Conservation (phyloP, 2,113 vertebrate genomes). For the Clarias gariepinus region DNA sequence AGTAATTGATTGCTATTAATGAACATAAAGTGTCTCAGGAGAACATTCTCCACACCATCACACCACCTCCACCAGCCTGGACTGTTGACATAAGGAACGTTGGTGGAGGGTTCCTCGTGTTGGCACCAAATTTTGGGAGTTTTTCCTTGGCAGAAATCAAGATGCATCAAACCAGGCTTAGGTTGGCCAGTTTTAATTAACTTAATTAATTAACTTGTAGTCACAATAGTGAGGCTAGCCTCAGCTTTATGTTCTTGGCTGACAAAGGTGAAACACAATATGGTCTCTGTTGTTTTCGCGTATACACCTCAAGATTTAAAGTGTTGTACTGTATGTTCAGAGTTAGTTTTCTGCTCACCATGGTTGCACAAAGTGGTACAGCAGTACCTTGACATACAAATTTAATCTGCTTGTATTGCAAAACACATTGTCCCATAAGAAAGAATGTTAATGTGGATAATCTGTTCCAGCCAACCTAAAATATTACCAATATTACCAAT, state of each 20-base stretch:
- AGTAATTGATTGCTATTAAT: too few species aligned
- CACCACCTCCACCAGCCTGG: not conserved
- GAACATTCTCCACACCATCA: not conserved
- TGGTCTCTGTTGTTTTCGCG: not conserved
- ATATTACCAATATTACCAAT: too few species aligned
- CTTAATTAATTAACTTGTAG: too few species aligned
- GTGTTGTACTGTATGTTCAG: not conserved
- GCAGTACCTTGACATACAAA: too few species aligned
- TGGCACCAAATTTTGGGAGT: not conserved
- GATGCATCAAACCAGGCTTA: not conserved
- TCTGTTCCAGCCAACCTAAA: too few species aligned
- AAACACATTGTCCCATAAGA: too few species aligned
- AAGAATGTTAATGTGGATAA: too few species aligned
- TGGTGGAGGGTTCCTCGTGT: not conserved
- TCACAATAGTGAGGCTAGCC: not conserved
- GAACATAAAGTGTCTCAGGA: not conserved
- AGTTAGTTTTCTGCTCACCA: not conserved
- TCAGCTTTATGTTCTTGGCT: not conserved
- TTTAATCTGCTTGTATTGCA: too few species aligned
- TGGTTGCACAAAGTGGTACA: not conserved
- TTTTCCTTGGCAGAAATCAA: not conserved
- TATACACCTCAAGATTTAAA: not conserved
- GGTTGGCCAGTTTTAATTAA: not conserved
- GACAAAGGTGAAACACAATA: rapidly evolving
- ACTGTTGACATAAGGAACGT: not conserved